phyloP scores from a whole-genome alignment of 64 coral and sea anemone genomes.

The Montipora sp. region DNA sequence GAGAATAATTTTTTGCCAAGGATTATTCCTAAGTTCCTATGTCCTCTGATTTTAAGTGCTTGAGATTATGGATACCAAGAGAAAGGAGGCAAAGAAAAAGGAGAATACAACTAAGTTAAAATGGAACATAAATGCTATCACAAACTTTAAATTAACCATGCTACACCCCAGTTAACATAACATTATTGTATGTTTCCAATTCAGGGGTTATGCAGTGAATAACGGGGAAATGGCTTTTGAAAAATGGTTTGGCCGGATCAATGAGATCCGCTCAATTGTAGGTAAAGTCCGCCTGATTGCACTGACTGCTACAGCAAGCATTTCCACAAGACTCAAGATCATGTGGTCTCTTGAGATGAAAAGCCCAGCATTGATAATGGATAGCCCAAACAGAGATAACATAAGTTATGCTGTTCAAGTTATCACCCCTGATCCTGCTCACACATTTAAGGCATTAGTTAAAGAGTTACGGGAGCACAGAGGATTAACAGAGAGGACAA shows the following conservation, averaged over 20 bases:
- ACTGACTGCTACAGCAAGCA: slow-evolving; percentile 66
- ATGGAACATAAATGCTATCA: too few species aligned
- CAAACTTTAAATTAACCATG: too few species aligned
- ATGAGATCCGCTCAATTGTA: slow-evolving; percentile 44
- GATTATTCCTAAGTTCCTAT: too few species aligned
- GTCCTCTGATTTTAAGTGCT: too few species aligned
- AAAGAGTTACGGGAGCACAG: neutral
- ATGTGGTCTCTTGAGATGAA: slow-evolving; percentile 40
- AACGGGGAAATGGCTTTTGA: slow-evolving; percentile 48
- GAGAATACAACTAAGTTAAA: too few species aligned
- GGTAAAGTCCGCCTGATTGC: slow-evolving; percentile 20
- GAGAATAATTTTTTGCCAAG: too few species aligned
- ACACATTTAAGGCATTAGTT: slow-evolving; percentile 7
- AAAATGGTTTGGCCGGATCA: slow-evolving; percentile 52
- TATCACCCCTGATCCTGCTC: slow-evolving; percentile 14
- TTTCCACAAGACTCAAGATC: slow-evolving; percentile 30
- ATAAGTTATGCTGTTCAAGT: slow-evolving; percentile 44
- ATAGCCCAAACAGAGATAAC: slow-evolving; percentile 32
- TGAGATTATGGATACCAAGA: too few species aligned
- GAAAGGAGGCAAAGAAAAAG: too few species aligned
- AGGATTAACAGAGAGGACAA: neutral
- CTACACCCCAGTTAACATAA: too few species aligned
- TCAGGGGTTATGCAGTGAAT: slow-evolving; percentile 44
- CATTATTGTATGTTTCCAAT: neutral
- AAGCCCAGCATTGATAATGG: neutral